These are phyloP conservation scores for Sarcophaga bullata DNA, from an alignment of 1,140 invertebrate species.

Conservation along the genomic window DNA sequence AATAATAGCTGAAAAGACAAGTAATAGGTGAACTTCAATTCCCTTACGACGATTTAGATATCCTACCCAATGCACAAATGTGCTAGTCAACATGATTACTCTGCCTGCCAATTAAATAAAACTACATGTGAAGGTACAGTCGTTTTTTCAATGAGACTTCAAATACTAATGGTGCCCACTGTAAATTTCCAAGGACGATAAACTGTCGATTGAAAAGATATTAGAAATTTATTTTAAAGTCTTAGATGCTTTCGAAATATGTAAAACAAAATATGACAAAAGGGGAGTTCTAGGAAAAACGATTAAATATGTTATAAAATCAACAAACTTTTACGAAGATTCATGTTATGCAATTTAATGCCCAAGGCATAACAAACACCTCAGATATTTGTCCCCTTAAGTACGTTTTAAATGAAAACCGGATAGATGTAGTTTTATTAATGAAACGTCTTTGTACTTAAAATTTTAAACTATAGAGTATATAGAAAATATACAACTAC, in stretches of 20 bases:
- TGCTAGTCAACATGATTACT: not conserved
- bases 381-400: not conserved
- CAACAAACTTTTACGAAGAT: no score
- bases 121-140: not conserved
- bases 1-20: no score
- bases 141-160: not conserved
- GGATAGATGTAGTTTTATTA: not conserved
- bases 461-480: slow-evolving; percentile 13
- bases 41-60: not conserved
- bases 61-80: not conserved
- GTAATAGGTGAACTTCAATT: no score
- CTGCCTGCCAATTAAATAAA: not conserved
- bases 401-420: not conserved
- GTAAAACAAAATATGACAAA: slow-evolving; percentile 29
- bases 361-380: slow-evolving; percentile 13
- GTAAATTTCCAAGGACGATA: not conserved
- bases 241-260: not conserved
- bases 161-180: not conserved
- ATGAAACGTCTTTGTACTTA: slow-evolving; percentile 16
- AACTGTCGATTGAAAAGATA: not conserved
- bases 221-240: slow-evolving; percentile 21
- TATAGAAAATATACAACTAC: slow-evolving; percentile 4
- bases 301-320: slow-evolving; percentile 14
- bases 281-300: not conserved
- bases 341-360: slow-evolving; percentile 26